Evolutionary conservation across 2,888 invertebrate species (phyloP), one percentile per base, ranked within the genome.

Genomic region (Pachliopta kotzebuea): DNA sequence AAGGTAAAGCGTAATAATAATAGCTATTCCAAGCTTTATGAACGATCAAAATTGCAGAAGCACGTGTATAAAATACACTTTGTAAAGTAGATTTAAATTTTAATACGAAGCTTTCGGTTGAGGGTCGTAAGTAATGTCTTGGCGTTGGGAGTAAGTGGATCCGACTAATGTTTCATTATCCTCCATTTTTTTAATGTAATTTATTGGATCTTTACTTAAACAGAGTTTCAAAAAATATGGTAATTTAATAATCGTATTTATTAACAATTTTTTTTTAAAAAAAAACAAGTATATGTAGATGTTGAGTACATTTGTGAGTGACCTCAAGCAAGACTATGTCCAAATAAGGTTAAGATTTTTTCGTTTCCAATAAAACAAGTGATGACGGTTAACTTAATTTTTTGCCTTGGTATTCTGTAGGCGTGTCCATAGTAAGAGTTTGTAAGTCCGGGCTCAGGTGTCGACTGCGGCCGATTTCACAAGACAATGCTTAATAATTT

Each of bases 401-500:
- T 37, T 11, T 11, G 14, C 14, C 2, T 37, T 37, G 14, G 14
- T 37, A 37, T 37, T 37, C 37, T 37, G 37, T 72, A 20, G 83
- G 85, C 70, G 74, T 84, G 80, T 89, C 88, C 87, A 87, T 74
- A 70, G 72, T 85, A 85, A 81, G 76, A 76, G 71, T 70, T 76
- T 80, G 76, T 72, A 71, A 71, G 71, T 77, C 74, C 78, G 81
- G 90, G 80, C 90, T 90, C 91, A 91, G 91, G 91, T 91, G 91
- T 89, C 89, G 90, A 89, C 90, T 86, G 88, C 86, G 90, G 90
- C 87, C 88, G 90, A 91, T 90, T 90, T 85, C 88, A 88, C 88
- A 90, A 90, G 91, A 90, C 91, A 90, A 90, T 91, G 90, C 90
- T 90, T 91, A 91, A 91, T 91, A 90, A 91, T 91, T 91, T 91